Percentiles rank a stretch among this genome's conserved stretches.
phyloP scores from a whole-genome alignment of 1,140 invertebrate genomes.

The Daktulosphaira vitifoliae region DNA sequence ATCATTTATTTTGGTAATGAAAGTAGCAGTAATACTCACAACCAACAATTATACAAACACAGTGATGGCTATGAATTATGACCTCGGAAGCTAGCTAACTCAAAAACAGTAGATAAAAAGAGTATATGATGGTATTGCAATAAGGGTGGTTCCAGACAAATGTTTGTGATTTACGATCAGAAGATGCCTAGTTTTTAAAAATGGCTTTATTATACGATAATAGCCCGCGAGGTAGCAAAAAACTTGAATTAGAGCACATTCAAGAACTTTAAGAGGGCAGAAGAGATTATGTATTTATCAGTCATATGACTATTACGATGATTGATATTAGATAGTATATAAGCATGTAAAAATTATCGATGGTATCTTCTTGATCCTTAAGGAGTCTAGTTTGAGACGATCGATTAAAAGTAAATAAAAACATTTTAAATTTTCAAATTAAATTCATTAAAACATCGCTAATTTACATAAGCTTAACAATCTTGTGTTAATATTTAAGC shows the following conservation, averaged over 20 bases:
- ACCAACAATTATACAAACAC: background rate
- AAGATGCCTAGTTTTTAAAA: slow-evolving; percentile 25
- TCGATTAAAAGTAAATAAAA: too few species aligned
- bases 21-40: background rate
- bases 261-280: slow-evolving; percentile 12
- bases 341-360: too few species aligned
- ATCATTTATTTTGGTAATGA: too few species aligned
- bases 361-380: too few species aligned
- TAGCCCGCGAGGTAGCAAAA: background rate
- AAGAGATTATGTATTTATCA: background rate
- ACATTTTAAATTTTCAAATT: too few species aligned
- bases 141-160: slow-evolving; percentile 20
- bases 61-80: slow-evolving; percentile 18
- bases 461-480: too few species aligned
- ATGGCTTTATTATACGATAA: slow-evolving; percentile 26
- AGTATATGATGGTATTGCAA: background rate
- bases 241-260: background rate
- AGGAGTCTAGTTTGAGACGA: too few species aligned
- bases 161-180: slow-evolving; percentile 19
- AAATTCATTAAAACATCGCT: too few species aligned
- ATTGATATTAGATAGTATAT: too few species aligned
- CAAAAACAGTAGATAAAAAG: background rate
- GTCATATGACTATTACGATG: background rate
- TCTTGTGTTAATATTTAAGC: too few species aligned
- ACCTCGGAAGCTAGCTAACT: too few species aligned